A percentile compares a stretch with the other conserved stretches of the same genome.
Evolutionary conservation across 92 coral and sea anemone species (phyloP).

Genomic region (Bergia sp.): DNA sequence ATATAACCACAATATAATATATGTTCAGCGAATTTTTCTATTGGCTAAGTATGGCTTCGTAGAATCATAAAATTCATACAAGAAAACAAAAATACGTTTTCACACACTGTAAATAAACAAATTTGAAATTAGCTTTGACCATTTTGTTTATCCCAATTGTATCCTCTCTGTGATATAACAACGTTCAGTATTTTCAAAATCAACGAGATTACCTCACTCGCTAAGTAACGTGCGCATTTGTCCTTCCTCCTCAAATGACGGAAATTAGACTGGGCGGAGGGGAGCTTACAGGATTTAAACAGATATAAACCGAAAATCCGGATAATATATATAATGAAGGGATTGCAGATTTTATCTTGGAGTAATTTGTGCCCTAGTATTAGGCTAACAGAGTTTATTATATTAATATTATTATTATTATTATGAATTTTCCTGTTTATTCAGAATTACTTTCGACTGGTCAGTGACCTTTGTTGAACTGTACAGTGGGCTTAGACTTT

Average conservation of each 20-base stretch:
- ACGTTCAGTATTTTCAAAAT: neutral
- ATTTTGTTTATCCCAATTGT: too few species aligned
- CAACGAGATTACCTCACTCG: neutral
- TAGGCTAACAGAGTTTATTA: neutral
- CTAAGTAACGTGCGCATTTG: neutral
- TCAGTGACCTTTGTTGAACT: neutral
- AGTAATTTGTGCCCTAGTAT: neutral
- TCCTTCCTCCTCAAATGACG: neutral
- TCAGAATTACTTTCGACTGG: neutral
- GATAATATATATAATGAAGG: neutral
- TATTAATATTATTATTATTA: too few species aligned
- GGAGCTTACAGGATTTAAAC: neutral
- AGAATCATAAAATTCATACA: neutral
- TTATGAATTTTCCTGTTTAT: neutral
- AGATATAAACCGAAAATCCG: neutral
- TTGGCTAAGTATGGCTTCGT: neutral
- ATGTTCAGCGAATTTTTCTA: too few species aligned
- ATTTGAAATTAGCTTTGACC: neutral
- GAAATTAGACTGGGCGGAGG: neutral
- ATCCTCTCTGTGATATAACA: too few species aligned
- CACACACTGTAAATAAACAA: neutral
- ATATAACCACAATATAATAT: too few species aligned
- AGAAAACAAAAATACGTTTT: neutral
- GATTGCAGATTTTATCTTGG: constrained; percentile 5
- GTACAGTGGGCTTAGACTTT: neutral